These are phyloP conservation scores for Eristalinus sepulchralis DNA, from an alignment of 2,888 invertebrate genomes.

Conservation along the genomic window DNA sequence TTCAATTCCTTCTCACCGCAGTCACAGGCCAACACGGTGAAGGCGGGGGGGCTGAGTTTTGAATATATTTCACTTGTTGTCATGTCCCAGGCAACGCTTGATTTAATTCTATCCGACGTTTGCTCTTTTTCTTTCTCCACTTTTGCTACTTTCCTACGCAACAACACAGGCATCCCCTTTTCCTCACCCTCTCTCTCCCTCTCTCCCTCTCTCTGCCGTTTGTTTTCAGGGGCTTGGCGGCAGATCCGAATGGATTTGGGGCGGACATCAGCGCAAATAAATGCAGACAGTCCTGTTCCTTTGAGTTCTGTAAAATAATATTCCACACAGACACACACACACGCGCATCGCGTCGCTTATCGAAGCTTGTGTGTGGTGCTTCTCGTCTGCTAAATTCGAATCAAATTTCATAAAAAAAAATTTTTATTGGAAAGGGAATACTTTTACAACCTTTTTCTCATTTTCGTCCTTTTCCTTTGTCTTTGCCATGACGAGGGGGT, in stretches of 20 bases:
- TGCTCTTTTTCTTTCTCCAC: background rate
- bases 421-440: constrained; percentile 53
- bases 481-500: background rate
- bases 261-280: constrained; percentile 38
- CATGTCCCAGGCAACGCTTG: constrained; percentile 45
- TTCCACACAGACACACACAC: constrained; percentile 8
- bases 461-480: constrained; percentile 6
- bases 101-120: constrained; percentile 36
- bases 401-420: constrained; percentile 65
- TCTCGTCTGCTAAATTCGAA: constrained; percentile 48
- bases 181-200: background rate
- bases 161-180: background rate
- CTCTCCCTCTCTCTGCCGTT: too few species aligned
- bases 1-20: background rate
- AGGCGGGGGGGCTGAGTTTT: background rate
- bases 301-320: constrained; percentile 58
- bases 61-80: constrained; percentile 41
- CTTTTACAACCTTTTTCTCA: constrained; percentile 40
- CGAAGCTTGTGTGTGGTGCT: background rate
- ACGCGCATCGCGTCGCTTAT: background rate
- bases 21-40: background rate
- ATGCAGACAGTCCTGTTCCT: constrained; percentile 45
- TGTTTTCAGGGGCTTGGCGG: background rate
- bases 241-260: background rate
- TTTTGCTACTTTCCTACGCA: background rate